These are phyloP conservation scores for Sphenodon punctatus DNA, from an alignment of 2,797 vertebrate genomes.

Conservation along the genomic window DNA sequence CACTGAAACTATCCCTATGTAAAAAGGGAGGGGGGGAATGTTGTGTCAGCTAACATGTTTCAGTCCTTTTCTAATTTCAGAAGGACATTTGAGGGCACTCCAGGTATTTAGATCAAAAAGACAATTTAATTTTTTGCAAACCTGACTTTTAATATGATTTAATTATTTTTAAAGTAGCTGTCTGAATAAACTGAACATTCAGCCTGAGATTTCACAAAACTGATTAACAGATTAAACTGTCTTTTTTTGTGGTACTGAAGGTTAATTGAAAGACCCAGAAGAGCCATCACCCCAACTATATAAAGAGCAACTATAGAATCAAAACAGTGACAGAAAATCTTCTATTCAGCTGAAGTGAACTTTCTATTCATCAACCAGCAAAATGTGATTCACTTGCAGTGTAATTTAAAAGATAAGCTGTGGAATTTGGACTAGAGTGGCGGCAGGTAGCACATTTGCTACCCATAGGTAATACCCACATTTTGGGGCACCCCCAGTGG, in stretches of 20 bases:
- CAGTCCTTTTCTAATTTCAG: neutral
- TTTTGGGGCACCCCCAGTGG: too few relatives aligned
- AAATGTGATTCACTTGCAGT: neutral
- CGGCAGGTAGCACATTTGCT: too few relatives aligned
- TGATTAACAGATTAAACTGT: conserved; percentile 44
- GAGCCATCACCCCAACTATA: neutral
- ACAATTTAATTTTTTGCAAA: neutral
- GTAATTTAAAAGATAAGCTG: too few relatives aligned
- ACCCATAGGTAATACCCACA: too few relatives aligned
- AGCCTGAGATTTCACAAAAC: conserved; percentile 32
- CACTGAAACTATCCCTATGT: neutral
- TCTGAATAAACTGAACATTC: neutral
- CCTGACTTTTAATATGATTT: neutral
- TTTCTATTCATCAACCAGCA: neutral
- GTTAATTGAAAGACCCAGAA: conserved; percentile 51
- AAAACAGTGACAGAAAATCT: neutral
- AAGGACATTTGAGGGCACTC: neutral
- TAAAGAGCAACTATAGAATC: conserved; percentile 21
- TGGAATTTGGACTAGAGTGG: too few relatives aligned
- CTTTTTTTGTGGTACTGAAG: conserved; percentile 43
- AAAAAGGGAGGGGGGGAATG: too few relatives aligned
- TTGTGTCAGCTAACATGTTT: neutral
- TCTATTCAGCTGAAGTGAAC: neutral
- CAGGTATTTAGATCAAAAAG: neutral
- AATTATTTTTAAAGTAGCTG: conserved; percentile 5